These are phyloP conservation scores for Melanocharis versteri DNA, from an alignment of 2,113 vertebrate species.

Conservation along the genomic window DNA sequence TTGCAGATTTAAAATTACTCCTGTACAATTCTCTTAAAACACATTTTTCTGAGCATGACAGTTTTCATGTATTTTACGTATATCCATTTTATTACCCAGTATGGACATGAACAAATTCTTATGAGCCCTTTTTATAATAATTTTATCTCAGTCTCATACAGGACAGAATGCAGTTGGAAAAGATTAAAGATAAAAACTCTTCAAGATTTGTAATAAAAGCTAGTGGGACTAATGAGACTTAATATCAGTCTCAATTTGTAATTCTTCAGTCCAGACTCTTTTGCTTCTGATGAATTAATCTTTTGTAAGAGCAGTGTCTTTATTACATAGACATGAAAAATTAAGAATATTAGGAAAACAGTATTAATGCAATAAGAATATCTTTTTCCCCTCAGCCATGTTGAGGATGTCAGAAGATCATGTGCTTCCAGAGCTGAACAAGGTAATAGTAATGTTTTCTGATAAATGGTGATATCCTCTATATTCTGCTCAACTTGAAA, in stretches of 20 bases:
- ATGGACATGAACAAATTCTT: not conserved
- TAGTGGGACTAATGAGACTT: not conserved
- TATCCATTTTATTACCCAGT: not conserved
- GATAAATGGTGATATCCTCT: not conserved
- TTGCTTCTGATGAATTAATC: not conserved
- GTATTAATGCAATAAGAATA: not conserved
- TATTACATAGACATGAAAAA: not conserved
- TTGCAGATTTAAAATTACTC: not conserved
- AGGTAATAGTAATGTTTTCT: constrained; percentile 73
- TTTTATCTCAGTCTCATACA: not conserved
- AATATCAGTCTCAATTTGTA: not conserved
- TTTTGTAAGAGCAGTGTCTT: not conserved
- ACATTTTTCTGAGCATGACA: not conserved
- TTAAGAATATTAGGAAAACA: not conserved
- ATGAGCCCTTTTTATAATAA: not conserved
- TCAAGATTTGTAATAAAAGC: not conserved
- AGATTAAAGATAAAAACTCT: not conserved
- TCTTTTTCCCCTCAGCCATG: constrained; percentile 81
- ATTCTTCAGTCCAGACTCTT: not conserved
- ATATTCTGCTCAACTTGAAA: not conserved
- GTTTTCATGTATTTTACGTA: not conserved
- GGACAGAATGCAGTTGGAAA: not conserved
- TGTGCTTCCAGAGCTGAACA: constrained; percentile 93
- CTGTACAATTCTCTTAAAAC: not conserved
- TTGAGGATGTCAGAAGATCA: constrained; percentile 97